Evolutionary conservation across 2,113 vertebrate species (phyloP).

Genomic region (Bubo scandiacus): DNA sequence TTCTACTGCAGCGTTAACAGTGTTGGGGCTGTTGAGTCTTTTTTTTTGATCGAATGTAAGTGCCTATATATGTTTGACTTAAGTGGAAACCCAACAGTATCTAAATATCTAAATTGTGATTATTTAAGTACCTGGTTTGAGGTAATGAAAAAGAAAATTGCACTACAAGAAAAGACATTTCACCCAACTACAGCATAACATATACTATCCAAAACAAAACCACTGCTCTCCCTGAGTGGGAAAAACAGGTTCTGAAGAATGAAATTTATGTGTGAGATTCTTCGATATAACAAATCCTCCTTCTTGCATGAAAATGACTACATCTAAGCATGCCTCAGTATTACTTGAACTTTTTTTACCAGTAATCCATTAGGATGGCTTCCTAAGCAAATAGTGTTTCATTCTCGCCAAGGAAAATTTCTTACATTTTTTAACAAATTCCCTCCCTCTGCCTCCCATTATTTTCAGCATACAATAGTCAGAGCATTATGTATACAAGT

Average conservation of each 20-base stretch:
- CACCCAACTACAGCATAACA: not conserved
- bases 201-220: not conserved
- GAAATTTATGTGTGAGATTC: not conserved
- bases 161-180: not conserved
- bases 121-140: not conserved
- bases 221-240: not conserved
- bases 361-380: not conserved
- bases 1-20: not conserved
- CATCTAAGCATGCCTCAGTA: not conserved
- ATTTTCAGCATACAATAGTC: not conserved
- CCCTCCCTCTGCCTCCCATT: not conserved
- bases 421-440: not conserved
- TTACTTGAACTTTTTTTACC: not conserved
- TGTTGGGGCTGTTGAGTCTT: not conserved
- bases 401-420: not conserved
- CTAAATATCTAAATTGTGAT: too few relatives aligned
- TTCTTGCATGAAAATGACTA: not conserved
- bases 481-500: not conserved
- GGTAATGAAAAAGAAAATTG: not conserved
- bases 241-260: not conserved
- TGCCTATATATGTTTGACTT: not conserved
- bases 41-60: not conserved
- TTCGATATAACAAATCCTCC: not conserved
- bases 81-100: not conserved
- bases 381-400: not conserved